These are phyloP conservation scores for Mormyrus proboscirostris DNA, from an alignment of 2,797 vertebrate species.

Conservation along the genomic window DNA sequence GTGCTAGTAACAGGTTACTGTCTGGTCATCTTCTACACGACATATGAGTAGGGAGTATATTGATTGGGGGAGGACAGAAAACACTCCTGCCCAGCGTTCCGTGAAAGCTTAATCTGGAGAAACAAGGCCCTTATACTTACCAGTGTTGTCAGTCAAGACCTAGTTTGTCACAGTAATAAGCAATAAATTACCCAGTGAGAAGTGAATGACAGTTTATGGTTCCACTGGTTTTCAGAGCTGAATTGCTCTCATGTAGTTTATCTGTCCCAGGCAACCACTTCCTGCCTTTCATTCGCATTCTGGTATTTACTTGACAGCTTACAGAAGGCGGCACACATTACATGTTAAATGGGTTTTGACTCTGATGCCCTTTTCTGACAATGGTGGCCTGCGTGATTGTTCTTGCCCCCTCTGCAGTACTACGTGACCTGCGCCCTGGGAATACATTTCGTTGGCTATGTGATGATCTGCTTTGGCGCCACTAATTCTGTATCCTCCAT, in stretches of 20 bases:
- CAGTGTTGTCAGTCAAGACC: not conserved
- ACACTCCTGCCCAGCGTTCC: not conserved
- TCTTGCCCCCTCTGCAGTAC: constrained; percentile 56
- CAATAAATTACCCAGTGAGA: not conserved
- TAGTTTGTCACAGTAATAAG: not conserved
- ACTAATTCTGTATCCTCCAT: constrained; percentile 72
- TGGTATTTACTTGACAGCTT: not conserved
- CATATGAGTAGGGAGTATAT: not conserved
- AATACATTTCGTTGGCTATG: constrained; percentile 79
- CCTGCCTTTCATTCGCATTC: not conserved
- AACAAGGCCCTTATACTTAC: not conserved
- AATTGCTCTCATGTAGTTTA: not conserved
- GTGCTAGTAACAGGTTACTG: not conserved
- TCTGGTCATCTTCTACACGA: not conserved
- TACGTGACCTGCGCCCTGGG: constrained; percentile 85
- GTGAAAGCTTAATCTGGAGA: not conserved
- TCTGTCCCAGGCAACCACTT: not conserved
- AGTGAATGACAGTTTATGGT: not conserved
- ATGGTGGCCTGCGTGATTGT: too few relatives aligned
- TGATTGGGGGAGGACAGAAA: not conserved
- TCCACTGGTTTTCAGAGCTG: not conserved
- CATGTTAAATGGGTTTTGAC: not conserved
- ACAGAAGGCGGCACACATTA: not conserved
- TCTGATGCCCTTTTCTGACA: not conserved
- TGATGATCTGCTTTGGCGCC: constrained; percentile 88